These are phyloP conservation scores for Gephyroberyx darwinii DNA, from an alignment of 2,797 vertebrate genomes.

Conservation along the genomic window DNA sequence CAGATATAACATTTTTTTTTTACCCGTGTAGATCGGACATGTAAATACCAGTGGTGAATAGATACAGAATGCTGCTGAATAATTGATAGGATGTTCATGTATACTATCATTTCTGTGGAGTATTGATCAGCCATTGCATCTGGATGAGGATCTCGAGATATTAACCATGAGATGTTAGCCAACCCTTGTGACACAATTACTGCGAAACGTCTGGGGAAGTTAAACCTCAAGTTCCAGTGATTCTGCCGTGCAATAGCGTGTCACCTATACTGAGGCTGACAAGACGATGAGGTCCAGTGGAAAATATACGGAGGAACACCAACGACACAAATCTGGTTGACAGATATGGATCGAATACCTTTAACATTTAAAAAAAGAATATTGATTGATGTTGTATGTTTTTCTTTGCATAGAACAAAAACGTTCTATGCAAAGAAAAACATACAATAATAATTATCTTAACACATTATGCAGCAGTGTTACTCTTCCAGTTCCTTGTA, in stretches of 20 bases:
- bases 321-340: conserved; percentile 4
- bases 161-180: neutral
- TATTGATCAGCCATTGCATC: neutral
- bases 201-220: neutral
- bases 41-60: neutral
- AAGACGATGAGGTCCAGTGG: neutral
- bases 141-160: neutral
- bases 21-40: neutral
- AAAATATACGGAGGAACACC: neutral
- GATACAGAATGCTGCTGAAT: conserved; percentile 34
- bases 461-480: conserved; percentile 41
- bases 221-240: neutral
- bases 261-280: no score
- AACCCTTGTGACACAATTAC: neutral
- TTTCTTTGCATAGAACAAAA: no score
- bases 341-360: neutral
- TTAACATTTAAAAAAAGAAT: no score
- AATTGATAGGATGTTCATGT: conserved; percentile 21
- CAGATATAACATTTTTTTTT: neutral
- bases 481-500: conserved; percentile 2
- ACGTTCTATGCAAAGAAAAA: neutral
- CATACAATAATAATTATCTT: conserved; percentile 1
- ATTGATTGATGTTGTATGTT: no score
- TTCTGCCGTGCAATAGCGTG: neutral
- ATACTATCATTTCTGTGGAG: neutral